Base-by-base conservation (phyloP, 2,113 vertebrate species). In the Tympanuchus pallidicinctus region DNA sequence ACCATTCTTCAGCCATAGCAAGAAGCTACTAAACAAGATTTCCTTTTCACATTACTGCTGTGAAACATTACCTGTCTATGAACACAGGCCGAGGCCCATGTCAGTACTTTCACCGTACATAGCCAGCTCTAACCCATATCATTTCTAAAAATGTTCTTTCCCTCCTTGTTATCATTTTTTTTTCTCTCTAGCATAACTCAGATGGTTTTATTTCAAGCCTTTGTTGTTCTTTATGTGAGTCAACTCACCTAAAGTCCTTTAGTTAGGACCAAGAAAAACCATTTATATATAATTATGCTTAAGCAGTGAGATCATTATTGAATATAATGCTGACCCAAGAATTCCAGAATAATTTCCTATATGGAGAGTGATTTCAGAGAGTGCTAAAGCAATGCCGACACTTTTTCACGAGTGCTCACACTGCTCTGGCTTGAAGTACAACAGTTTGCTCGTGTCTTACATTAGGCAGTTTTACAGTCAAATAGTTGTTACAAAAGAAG, bases 221-320 rank as follows among this genome's bases (percentile, higher is more conserved):
- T 89, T 96, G 66, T 84, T 84, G 78, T 36, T 93, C 40, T 30
- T 84, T 52, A 36, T n/a, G 70, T 84, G 60, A 86, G 32, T 92
- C 86, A 81, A 75, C 2, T 20, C 47, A 92, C 50, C 83, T 86
- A 82, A 93, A 88, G 88, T 69, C 83, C 61, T 90, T 90, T 36
- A 40, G 25, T 61, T 90, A 61, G 70, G 21, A 96, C 66, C 81
- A 89, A 90, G 52, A 54, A 93, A 93, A 86, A 34, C 36, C 75
- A 27, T 36, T 95, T 95, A 8, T 75, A 61, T 59, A 2, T 59
- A 90, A 92, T n/a, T 90, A 20, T 54, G 82, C 86, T 69, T 47
- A 84, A 0, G 1, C 14, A 36, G 61, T 65, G 90, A 88, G 73
- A 54, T 76, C 59, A 73, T 79, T 76, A 84, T 27, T 34, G 48